These are phyloP conservation scores for Equus przewalskii DNA, from an alignment of 2,113 vertebrate genomes.

Conservation along the genomic window DNA sequence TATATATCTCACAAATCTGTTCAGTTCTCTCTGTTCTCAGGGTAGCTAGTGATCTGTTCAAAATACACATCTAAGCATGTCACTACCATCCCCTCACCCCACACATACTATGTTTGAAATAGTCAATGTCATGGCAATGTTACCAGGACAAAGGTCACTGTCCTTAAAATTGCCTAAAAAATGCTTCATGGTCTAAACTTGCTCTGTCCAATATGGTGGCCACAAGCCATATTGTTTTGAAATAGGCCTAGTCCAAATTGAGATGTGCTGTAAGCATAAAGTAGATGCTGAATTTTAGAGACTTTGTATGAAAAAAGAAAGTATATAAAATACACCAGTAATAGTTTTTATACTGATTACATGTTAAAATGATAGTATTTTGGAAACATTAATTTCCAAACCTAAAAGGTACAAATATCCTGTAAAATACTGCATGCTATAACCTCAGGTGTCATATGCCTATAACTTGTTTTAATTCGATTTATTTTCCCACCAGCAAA, in stretches of 20 bases:
- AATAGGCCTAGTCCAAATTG: no score
- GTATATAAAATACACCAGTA: neutral
- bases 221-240: no score
- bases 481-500: constrained; percentile 19
- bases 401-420: constrained; percentile 9
- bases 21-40: neutral
- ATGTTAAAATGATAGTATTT: neutral
- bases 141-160: neutral
- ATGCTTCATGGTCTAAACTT: no score
- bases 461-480: constrained; percentile 26
- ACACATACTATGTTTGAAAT: neutral
- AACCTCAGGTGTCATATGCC: constrained; percentile 59
- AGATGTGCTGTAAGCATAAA: no score
- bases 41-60: neutral
- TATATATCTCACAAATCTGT: neutral
- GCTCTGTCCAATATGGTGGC: no score
- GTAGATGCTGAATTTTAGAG: no score
- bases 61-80: neutral
- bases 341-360: neutral
- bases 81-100: neutral
- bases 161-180: neutral
- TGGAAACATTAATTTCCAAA: neutral
- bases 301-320: no score
- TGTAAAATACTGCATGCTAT: constrained; percentile 30
- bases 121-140: neutral